Evolutionary conservation across 1,140 invertebrate genomes (phyloP), one percentile per base, ranked within the genome.

Genomic region (Palaemon carinicauda): DNA sequence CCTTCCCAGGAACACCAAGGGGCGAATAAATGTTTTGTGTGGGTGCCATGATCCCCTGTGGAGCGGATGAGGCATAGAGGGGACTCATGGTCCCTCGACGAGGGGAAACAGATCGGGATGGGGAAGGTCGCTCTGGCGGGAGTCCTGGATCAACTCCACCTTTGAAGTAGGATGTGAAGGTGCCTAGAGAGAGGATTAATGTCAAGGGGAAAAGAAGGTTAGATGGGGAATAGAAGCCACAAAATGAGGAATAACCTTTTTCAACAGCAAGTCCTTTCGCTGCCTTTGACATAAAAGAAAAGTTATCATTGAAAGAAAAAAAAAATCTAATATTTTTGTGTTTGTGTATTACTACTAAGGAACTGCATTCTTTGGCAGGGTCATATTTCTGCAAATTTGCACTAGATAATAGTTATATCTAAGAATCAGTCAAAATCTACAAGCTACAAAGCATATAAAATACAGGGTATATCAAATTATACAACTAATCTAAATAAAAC

Each of bases 141-240:
- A 87, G 85, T 7, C 85, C 85, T 29, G 85, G 85, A 50, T 87
- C 85, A 17, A 27, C 60, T 41, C 60, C 85, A 50, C 85, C 85
- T 51, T 87, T 87, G 85, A 81, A 87, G 85, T 87, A 87, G 12
- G 85, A 87, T 21, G 53, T 78, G 71, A 87, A 81, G 85, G 85
- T 87, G 19, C 85, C 85, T 87, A 82, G 27, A 41, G 41, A 41
- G 12, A 41, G 41, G 41, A 41, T 41, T 41, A 51, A 71, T 51
- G 21, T 9, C 41, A 65, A 51, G 73, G 54, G 54, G 21, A 29
- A 41, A 27, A 1, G 27, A 10, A 52, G 75, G 75, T 17, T 19
- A 29, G 21, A 41, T 41, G 29, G 41, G 24, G 33, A 52, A 53
- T n/a, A 19, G 78, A 27, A 19, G n/a, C 12, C 4, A 19, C 27